Conservation (phyloP, 2,888 invertebrate genomes). For the Melipona bicolor region DNA sequence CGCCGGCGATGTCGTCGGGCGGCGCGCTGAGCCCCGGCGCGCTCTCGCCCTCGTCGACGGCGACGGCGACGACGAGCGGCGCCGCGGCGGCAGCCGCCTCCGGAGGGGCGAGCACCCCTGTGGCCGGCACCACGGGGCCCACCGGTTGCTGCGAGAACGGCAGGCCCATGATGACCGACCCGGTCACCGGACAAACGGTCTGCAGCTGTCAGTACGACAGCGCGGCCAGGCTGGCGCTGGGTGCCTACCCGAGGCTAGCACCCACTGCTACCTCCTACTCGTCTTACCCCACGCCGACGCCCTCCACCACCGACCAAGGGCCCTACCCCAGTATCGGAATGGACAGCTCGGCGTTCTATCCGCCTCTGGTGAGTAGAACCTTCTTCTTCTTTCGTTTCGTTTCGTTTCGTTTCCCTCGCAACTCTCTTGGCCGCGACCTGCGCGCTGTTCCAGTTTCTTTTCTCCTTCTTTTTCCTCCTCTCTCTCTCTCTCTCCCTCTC, state of each 20-base stretch:
- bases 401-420: too few relatives aligned
- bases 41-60: slow-evolving; percentile 85
- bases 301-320: slow-evolving; percentile 95
- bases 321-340: slow-evolving; percentile 97
- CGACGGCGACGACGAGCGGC: slow-evolving; percentile 84
- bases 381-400: background rate
- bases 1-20: slow-evolving; percentile 91
- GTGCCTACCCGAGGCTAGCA: slow-evolving; percentile 91
- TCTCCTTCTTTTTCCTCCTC: background rate
- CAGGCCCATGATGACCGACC: slow-evolving; percentile 95
- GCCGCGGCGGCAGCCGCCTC: slow-evolving; percentile 73
- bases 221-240: slow-evolving; percentile 91
- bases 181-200: slow-evolving; percentile 96
- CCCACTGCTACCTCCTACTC: slow-evolving; percentile 90
- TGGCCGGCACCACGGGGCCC: slow-evolving; percentile 76
- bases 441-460: background rate
- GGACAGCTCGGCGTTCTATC: slow-evolving; percentile 97
- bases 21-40: slow-evolving; percentile 91
- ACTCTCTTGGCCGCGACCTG: too few relatives aligned
- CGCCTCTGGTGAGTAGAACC: slow-evolving; percentile 93
- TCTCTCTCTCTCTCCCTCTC: background rate
- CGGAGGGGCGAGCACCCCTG: slow-evolving; percentile 83
- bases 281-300: slow-evolving; percentile 94
- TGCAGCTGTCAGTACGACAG: slow-evolving; percentile 98
- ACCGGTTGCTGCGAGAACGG: slow-evolving; percentile 94